These are phyloP conservation scores for Felis catus DNA, from an alignment of 2,113 vertebrate species.

Conservation along the genomic window F.catus_Fca126_mat1.0 CM031416.1:61012501-61013000, in stretches of 20 bases:
- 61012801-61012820: neutral
- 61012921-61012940: neutral
- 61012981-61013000: neutral
- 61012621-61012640: neutral
- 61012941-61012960: neutral
- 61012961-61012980: neutral
- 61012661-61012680: neutral
- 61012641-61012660: neutral
- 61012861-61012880: neutral
- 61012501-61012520: no score
- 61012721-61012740: neutral
- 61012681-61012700: neutral
- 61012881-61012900: neutral
- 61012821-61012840: neutral
- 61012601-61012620: neutral
- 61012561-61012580: neutral
- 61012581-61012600: neutral
- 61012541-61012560: neutral
- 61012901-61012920: neutral
- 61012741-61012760: neutral
- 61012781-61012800: neutral
- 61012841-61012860: neutral
- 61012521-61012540: no score
- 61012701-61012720: neutral
- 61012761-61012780: neutral